phyloP scores from a whole-genome alignment of 2,888 invertebrate genomes.

The Apocheima hispidaria region DNA sequence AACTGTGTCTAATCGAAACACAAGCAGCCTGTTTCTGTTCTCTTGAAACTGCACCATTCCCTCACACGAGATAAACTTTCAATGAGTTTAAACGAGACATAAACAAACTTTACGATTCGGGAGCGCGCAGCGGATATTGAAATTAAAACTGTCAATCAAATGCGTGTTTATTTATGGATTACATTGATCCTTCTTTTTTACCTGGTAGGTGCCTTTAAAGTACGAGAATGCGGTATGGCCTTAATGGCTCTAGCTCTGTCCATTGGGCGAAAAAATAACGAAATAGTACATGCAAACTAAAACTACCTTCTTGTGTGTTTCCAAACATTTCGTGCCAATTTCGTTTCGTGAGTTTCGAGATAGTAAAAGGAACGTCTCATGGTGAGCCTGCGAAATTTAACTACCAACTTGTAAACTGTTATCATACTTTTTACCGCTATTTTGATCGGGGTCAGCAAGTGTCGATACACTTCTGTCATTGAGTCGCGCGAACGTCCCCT shows the following conservation, averaged over 20 bases:
- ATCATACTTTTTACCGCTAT: constrained; percentile 7
- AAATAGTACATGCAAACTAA: too few relatives aligned
- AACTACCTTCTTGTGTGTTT: background rate
- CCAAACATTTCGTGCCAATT: background rate
- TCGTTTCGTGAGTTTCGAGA: too few relatives aligned
- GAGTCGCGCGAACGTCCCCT: constrained; percentile 7
- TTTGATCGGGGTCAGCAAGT: constrained; percentile 33
- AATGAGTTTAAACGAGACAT: constrained; percentile 6
- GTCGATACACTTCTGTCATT: constrained; percentile 48
- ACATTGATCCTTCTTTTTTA: too few relatives aligned
- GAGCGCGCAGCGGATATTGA: background rate
- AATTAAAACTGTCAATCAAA: constrained; percentile 6
- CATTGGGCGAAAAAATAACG: too few relatives aligned
- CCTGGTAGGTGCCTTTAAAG: too few relatives aligned
- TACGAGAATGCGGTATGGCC: too few relatives aligned
- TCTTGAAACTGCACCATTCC: constrained; percentile 2
- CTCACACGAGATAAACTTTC: constrained; percentile 1
- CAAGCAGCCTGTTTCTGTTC: background rate
- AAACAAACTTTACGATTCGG: background rate
- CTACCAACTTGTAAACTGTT: constrained; percentile 2
- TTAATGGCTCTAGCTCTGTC: too few relatives aligned
- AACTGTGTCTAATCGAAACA: constrained; percentile 1
- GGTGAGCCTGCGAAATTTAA: background rate
- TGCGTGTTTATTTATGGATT: too few relatives aligned
- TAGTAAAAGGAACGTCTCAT: background rate